Evolutionary conservation across 2,888 invertebrate genomes (phyloP).

Genomic region (Heteromurus nitidus): DNA sequence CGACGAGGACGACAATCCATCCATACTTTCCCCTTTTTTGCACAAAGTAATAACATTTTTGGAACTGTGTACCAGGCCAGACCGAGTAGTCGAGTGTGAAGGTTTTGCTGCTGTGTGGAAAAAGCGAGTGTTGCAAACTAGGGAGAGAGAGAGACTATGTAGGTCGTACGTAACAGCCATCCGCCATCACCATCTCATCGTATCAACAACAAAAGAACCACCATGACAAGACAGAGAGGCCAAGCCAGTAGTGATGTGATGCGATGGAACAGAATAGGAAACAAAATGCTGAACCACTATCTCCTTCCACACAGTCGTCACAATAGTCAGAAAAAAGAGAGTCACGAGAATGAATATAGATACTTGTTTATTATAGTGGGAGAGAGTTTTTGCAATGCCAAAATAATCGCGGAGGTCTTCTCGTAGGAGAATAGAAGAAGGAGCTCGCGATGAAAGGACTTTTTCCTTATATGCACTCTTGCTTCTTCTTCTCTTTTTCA

Average conservation of each 20-base stretch:
- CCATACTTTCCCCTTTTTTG: slow-evolving; percentile 27
- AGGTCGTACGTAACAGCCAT: slow-evolving; percentile 31
- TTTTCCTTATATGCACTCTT: neutral
- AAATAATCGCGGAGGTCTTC: neutral
- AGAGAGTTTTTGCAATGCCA: neutral
- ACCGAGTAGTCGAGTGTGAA: neutral
- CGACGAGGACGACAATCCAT: neutral
- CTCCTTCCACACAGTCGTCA: neutral
- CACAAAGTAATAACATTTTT: slow-evolving; percentile 6
- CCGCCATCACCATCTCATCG: slow-evolving; percentile 31
- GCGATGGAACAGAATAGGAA: neutral
- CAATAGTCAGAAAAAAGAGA: no score
- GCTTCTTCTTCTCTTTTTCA: neutral
- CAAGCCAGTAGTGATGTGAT: neutral
- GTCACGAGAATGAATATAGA: no score
- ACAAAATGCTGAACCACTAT: neutral
- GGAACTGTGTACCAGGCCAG: neutral
- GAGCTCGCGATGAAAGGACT: no score
- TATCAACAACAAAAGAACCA: slow-evolving; percentile 45
- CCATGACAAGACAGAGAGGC: slow-evolving; percentile 28
- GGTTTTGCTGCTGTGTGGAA: slow-evolving; percentile 6
- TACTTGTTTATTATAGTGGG: neutral
- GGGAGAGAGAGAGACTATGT: slow-evolving; percentile 34
- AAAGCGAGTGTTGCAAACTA: no score
- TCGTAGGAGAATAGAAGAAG: no score